phyloP scores from a whole-genome alignment of 2,888 invertebrate species.

The Balanococcus diminutus region DNA sequence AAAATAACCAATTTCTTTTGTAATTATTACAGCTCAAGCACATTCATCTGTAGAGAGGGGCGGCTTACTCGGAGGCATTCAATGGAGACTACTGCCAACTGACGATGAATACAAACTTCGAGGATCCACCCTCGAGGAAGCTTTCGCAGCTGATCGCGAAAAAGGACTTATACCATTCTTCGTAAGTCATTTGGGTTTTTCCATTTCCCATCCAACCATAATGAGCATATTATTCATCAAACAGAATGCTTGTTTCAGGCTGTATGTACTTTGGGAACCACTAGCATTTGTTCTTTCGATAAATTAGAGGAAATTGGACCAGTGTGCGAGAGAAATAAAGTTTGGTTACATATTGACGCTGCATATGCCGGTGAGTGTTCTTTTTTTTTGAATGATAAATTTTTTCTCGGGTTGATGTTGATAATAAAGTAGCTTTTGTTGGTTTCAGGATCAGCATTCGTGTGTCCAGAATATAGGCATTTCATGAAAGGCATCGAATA shows the following conservation, averaged over 20 bases:
- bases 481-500: conserved; percentile 86
- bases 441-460: conserved; percentile 77
- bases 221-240: conserved; percentile 57
- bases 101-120: conserved; percentile 76
- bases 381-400: background rate
- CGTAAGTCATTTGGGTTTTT: conserved; percentile 75
- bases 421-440: background rate
- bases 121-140: conserved; percentile 75
- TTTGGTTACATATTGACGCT: conserved; percentile 96
- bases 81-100: conserved; percentile 74
- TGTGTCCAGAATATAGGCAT: conserved; percentile 94
- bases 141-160: conserved; percentile 82
- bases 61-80: conserved; percentile 85
- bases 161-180: conserved; percentile 95
- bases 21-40: conserved; percentile 72
- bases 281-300: conserved; percentile 88
- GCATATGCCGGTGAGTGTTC: conserved; percentile 78
- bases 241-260: conserved; percentile 58
- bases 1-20: background rate
- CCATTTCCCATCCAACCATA: too few species aligned
- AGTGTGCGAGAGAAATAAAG: conserved; percentile 73
- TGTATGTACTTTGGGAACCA: conserved; percentile 84
- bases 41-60: conserved; percentile 95
- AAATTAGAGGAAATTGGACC: conserved; percentile 71
- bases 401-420: background rate